Evolutionary conservation across 1,140 invertebrate genomes (phyloP), one percentile per base, ranked within the genome.

Genomic region (Heliconius eleuchia): DNA sequence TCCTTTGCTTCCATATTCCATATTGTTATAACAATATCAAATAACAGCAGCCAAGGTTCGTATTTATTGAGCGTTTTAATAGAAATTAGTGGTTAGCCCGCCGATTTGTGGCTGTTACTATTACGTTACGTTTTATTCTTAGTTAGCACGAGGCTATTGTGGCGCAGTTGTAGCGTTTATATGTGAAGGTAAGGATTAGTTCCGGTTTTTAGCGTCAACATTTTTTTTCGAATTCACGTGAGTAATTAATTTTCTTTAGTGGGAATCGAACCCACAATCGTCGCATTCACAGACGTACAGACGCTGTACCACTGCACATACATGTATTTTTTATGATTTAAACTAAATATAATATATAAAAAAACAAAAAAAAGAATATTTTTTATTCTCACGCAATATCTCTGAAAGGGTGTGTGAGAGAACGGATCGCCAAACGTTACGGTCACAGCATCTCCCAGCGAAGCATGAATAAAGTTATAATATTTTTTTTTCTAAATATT

Each of bases 31-130:
- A 30, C 23, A 66, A 66, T 66, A 66, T 66, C 60, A 66, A 27
- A 66, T 66, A 66, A 66, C 13, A 57, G 23, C 4, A 66, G 9
- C 13, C 19, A 57, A 30, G 60, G 9, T 66, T 60, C 55, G 55
- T 66, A 66, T 66, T 66, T 66, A 30, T 66, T 66, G 60, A 66
- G 60, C 23, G 60, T 27, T 66, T 66, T 66, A 66, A 66, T 66
- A 66, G 60, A 66, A 66, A 66, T 66, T 66, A 66, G 60, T 66
- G 60, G 60, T 66, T 66, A 66, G 27, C 8, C 60, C 60, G 13
- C 60, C 60, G 60, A 27, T 66, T 27, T 66, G 60, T n/a, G 60
- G 60, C 60, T 30, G 23, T 13, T 30, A 5, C 30, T 30, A 66
- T 66, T 66, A 66, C 60, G 60, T 27, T 30, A 66, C 60, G 27